Evolutionary conservation across 2,113 vertebrate genomes (phyloP).

Genomic region (Coryphaenoides rupestris): DNA sequence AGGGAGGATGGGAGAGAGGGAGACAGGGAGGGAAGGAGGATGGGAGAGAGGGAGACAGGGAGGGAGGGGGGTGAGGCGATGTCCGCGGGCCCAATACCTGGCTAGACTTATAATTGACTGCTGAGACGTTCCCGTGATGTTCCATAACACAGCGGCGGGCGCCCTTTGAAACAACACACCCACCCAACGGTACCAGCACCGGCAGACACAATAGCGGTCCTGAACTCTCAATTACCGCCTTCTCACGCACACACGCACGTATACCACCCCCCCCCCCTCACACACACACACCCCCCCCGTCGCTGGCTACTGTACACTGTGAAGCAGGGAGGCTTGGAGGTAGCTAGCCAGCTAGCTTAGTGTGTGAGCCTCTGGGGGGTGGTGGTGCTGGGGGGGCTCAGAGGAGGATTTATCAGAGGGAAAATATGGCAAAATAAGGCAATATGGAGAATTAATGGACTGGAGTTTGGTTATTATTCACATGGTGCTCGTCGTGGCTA

Average conservation of each 20-base stretch:
- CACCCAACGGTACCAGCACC: too few species aligned
- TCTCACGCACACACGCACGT: slow-evolving; percentile 4
- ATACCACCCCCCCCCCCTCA: too few species aligned
- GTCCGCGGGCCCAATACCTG: slow-evolving; percentile 25
- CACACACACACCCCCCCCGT: too few species aligned
- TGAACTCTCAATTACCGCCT: slow-evolving; percentile 17
- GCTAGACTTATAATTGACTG: slow-evolving; percentile 27
- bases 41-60: too few species aligned
- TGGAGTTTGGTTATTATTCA: slow-evolving; percentile 44
- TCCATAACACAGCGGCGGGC: slow-evolving; percentile 28
- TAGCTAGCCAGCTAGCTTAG: slow-evolving; percentile 14
- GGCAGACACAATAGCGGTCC: background rate
- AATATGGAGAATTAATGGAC: slow-evolving; percentile 37
- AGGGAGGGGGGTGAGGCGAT: background rate
- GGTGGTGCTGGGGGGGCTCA: too few species aligned
- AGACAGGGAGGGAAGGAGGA: too few species aligned
- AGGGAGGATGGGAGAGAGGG: too few species aligned
- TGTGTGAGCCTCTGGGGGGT: too few species aligned
- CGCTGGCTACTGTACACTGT: too few species aligned
- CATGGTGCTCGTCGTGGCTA: slow-evolving; percentile 36
- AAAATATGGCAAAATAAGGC: slow-evolving; percentile 26
- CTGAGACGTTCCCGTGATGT: slow-evolving; percentile 21
- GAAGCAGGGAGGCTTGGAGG: background rate
- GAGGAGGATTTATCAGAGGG: slow-evolving; percentile 37
- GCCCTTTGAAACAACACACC: slow-evolving; percentile 25